Base-by-base conservation (phyloP, 2,797 vertebrate genomes). In the Furcifer pardalis region DNA sequence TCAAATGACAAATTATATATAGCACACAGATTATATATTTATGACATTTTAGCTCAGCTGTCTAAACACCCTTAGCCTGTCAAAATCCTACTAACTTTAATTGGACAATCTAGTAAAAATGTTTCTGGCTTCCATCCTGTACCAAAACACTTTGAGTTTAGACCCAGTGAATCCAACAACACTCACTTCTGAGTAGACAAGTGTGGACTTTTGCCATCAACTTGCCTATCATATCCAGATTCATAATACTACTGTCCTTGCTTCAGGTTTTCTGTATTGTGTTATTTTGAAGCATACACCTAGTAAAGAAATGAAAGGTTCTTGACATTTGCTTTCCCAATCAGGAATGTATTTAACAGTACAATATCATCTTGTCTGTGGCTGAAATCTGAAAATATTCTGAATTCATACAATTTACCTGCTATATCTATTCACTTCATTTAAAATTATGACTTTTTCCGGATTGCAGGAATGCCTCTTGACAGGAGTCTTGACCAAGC, bases 401-500 rank as follows among this genome's bases (percentile, higher is more conserved):
- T 91, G 80, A 46, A 86, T 71, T 82, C 19, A 15, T 8, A 65
- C 35, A 72, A 86, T 88, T 87, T 89, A 32, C 19, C 83, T 81
- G 46, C 8, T 52, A 52, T 86, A 82, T 65, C 25, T 77, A n/a
- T 49, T 5, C 88, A 73, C 46, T 71, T 91, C 73, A 62, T 73
- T 78, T 77, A 79, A 87, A 89, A 49, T 15, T 63, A 42, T 87
- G 81, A 69, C 74, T 89, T n/a, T 63, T 86, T n/a, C 85, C 81
- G 81, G 88, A 83, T 12, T n/a, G 76, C 90, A 71, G 76, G 90
- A 85, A 86, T 88, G 75, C 77, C 85, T 90, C 87, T 82, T 88
- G 91, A 92, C 84, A 89, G 81, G 91, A 90, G 77, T 84, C 82
- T 88, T 93, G 93, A 93, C 92, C 93, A 92, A 92, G 87, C 83